These are phyloP conservation scores for Drosophila hamatofila DNA, from an alignment of 2,888 invertebrate species.

Conservation along the genomic window DNA sequence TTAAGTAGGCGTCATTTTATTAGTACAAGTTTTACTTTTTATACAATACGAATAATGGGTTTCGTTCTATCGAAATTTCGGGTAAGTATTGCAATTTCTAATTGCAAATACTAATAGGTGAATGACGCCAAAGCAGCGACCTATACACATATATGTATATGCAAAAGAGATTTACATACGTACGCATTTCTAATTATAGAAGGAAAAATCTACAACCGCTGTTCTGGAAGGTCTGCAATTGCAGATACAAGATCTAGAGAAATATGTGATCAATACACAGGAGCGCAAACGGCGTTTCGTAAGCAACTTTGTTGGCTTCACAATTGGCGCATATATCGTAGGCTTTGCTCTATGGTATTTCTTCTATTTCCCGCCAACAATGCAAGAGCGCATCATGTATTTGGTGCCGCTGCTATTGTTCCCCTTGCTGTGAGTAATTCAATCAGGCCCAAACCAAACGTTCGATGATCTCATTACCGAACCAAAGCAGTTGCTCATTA, in stretches of 20 bases:
- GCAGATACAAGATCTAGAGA: slow-evolving; percentile 92
- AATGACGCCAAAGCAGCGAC: slow-evolving; percentile 36
- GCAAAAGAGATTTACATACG: slow-evolving; percentile 44
- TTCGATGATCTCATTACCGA: slow-evolving; percentile 42
- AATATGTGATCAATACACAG: slow-evolving; percentile 92
- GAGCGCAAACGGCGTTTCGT: slow-evolving; percentile 92
- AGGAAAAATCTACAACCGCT: slow-evolving; percentile 86
- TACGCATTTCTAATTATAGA: slow-evolving; percentile 84
- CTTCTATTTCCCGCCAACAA: slow-evolving; percentile 91
- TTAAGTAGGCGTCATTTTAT: slow-evolving; percentile 50
- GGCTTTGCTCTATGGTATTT: slow-evolving; percentile 92
- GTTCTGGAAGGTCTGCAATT: slow-evolving; percentile 90
- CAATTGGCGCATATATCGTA: slow-evolving; percentile 89
- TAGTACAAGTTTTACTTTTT: slow-evolving; percentile 10
- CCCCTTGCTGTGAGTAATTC: slow-evolving; percentile 91
- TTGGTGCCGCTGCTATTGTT: slow-evolving; percentile 92
- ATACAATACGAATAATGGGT: slow-evolving; percentile 86
- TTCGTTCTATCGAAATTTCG: slow-evolving; percentile 89
- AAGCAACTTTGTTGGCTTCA: slow-evolving; percentile 90
- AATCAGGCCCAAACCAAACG: not conserved
- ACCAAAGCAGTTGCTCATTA: not conserved
- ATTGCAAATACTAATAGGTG: slow-evolving; percentile 1
- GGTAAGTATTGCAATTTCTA: slow-evolving; percentile 86
- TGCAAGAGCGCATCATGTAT: slow-evolving; percentile 90
- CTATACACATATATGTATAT: slow-evolving; percentile 17